These are phyloP conservation scores for Scelioninae gen. 1 DNA, from an alignment of 2,888 invertebrate species.

Conservation along the genomic window DNA sequence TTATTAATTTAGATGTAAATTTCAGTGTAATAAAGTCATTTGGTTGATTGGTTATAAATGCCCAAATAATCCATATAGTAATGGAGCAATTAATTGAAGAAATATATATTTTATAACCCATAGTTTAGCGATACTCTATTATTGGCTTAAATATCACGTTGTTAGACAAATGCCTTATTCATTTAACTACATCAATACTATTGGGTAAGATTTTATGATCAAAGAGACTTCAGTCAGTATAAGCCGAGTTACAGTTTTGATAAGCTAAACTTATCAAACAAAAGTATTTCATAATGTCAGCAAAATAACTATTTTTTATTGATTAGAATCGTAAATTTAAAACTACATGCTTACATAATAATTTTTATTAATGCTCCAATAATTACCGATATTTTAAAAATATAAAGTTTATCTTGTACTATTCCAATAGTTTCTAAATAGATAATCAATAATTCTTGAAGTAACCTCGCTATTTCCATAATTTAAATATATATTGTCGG, in stretches of 20 bases:
- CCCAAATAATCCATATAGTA: neutral
- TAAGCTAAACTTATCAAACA: neutral
- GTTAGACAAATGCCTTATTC: neutral
- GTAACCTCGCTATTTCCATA: neutral
- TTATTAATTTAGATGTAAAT: too few species aligned
- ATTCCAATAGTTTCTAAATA: neutral
- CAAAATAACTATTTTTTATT: neutral
- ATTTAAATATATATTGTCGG: neutral
- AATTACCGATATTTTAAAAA: neutral
- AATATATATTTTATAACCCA: neutral
- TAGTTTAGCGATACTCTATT: neutral
- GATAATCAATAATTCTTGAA: slow-evolving; percentile 11
- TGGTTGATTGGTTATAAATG: neutral
- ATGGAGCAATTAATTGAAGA: neutral
- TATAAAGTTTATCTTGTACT: neutral
- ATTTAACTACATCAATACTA: slow-evolving; percentile 4
- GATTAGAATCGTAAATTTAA: neutral
- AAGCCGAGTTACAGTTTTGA: slow-evolving; percentile 2
- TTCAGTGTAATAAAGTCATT: too few species aligned
- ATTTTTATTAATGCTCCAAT: neutral
- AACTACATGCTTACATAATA: neutral
- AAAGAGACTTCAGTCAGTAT: neutral
- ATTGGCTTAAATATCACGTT: neutral
- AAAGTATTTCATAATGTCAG: neutral
- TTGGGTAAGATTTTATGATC: neutral